Base-by-base conservation (phyloP, 2,797 vertebrate species). In the Decapterus maruadsi region DNA sequence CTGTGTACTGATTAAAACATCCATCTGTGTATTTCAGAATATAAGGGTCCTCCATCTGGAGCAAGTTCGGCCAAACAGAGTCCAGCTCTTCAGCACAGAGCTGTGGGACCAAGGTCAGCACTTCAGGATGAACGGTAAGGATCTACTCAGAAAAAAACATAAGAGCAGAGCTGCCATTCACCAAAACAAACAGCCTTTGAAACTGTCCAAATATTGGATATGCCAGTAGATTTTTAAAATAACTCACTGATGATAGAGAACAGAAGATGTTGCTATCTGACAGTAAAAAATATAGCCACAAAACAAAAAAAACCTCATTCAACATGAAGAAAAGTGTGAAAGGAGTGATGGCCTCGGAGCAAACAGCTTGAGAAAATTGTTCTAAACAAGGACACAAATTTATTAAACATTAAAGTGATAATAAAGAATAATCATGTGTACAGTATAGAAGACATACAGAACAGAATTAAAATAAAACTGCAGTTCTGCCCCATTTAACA, bases 1-100 rank as follows among this genome's bases (percentile, higher is more conserved):
- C 3, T 16, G 61, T 64, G 40, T n/a, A 26, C 20, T 75, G 6
- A 73, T 64, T 4, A 0, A 72, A 19, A 61, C 54, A 4, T 75
- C 6, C 51, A 29, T 43, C 4, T 34, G 59, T 75, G 8, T 34
- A 16, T 93, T 93, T 79, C 73, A 99, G 98, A 99, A 72, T 97
- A 97, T 84, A 97, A 95, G 34, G 98, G 98, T 17, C 98, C 98
- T 61, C 96, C 97, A 0, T 99, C 98, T 0, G 97, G 97, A 89
- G 95, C 96, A 42, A 99, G 98, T 87, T 99, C 98, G 0, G 98
- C 98, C 64, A 95, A 95, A 87, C 97, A 99, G 87, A 99, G 98
- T 89, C 98, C 98, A 6, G 98, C 98, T 22, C 95, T 95, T 0
- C 98, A 97, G 85, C 98, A 99, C 93, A 95, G 96, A 87, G 86